Percentiles rank a stretch among this genome's conserved stretches.
These are phyloP conservation scores for Lepidocolaptes lacrymiger DNA, from an alignment of 2,797 vertebrate genomes.

Conservation along the genomic window DNA sequence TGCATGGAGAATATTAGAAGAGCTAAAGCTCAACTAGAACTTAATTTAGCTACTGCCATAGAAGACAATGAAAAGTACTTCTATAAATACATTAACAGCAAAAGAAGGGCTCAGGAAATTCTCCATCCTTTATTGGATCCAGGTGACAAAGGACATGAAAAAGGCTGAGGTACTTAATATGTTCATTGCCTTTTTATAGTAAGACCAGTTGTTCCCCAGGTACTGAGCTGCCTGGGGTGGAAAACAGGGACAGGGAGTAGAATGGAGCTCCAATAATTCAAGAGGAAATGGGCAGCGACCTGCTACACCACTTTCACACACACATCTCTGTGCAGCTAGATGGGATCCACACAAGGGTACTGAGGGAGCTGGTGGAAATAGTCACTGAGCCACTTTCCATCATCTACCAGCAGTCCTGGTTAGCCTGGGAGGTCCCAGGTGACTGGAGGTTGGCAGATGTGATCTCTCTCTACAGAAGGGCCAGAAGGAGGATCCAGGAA, in stretches of 20 bases:
- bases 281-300: accelerated
- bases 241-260: neutral
- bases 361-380: neutral
- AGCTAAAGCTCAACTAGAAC: neutral
- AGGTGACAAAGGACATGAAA: neutral
- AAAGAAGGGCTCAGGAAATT: neutral
- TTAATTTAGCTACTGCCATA: neutral
- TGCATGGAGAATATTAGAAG: neutral
- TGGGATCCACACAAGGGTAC: neutral
- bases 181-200: neutral
- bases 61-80: neutral
- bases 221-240: neutral
- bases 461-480: neutral
- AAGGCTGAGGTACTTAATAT: neutral
- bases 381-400: neutral
- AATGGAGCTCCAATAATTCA: neutral
- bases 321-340: too few species aligned
- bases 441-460: neutral
- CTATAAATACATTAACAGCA: neutral
- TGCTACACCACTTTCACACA: neutral
- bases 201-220: neutral
- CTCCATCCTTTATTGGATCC: neutral
- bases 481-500: neutral
- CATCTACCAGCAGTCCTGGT: neutral
- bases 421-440: neutral